phyloP scores from a whole-genome alignment of 2,888 invertebrate genomes.

The Mesorhabditis sp. region DNA sequence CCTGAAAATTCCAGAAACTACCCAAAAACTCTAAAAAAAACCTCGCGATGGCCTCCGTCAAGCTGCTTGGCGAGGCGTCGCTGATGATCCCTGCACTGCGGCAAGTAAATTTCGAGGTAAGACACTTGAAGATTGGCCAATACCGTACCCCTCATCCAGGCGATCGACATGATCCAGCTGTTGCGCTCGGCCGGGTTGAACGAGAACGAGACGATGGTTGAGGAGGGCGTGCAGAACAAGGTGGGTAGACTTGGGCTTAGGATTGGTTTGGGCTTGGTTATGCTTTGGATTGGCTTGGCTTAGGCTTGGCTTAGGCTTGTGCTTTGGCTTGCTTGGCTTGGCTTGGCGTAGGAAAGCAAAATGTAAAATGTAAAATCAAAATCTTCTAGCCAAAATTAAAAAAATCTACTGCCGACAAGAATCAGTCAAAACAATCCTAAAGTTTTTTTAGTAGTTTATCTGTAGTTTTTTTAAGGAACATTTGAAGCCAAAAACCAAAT shows the following conservation, averaged over 20 bases:
- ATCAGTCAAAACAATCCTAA: too few relatives aligned
- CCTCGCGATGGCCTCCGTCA: not conserved
- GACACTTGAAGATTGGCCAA: too few relatives aligned
- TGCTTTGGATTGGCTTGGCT: too few relatives aligned
- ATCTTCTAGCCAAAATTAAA: too few relatives aligned
- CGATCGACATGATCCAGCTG: not conserved
- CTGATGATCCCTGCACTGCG: not conserved
- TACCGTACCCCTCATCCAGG: not conserved
- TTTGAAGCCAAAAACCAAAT: not conserved
- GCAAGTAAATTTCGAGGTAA: not conserved
- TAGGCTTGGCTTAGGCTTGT: too few relatives aligned
- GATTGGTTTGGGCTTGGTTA: too few relatives aligned
- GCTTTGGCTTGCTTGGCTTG: too few relatives aligned
- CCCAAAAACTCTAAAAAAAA: not conserved
- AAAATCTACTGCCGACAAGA: too few relatives aligned
- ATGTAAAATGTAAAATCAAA: too few relatives aligned
- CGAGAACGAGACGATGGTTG: slow-evolving; percentile 6
- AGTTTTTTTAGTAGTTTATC: too few relatives aligned
- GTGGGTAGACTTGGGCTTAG: not conserved
- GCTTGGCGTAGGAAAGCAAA: too few relatives aligned
- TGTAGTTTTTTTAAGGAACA: too few relatives aligned
- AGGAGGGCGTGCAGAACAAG: not conserved
- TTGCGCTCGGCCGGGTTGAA: not conserved
- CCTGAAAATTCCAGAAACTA: not conserved
- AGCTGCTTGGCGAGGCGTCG: not conserved